Conservation (phyloP, 30 jellyfish, hydroid and myxozoan genomes). For the Aurelia aurita complex sp. Pacific region DNA sequence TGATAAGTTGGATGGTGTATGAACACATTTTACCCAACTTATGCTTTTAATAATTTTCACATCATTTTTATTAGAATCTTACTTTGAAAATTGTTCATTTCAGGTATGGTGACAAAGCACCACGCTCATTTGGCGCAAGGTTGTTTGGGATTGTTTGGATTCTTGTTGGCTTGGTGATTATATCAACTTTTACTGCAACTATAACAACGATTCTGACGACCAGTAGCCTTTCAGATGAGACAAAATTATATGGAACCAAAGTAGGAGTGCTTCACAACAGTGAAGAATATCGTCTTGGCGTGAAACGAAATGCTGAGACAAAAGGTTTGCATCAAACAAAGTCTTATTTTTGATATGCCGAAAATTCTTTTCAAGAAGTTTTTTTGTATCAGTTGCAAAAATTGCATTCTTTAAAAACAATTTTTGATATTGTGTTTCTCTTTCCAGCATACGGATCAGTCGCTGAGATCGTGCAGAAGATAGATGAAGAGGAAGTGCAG, state of each 20-base stretch:
- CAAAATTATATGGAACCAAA: slow-evolving; percentile 84
- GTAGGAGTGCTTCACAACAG: slow-evolving; percentile 97
- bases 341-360: too few relatives aligned
- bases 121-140: slow-evolving; percentile 84
- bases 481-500: slow-evolving; percentile 66
- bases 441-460: slow-evolving; percentile 82
- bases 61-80: too few relatives aligned
- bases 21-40: too few relatives aligned
- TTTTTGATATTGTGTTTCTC: background rate
- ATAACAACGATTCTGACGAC: slow-evolving; percentile 93
- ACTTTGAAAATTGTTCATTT: too few relatives aligned
- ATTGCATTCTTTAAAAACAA: too few relatives aligned
- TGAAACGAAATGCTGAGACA: slow-evolving; percentile 93
- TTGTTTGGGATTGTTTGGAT: slow-evolving; percentile 91
- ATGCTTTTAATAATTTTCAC: too few relatives aligned
- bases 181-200: slow-evolving; percentile 95
- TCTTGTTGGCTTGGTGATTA: slow-evolving; percentile 87
- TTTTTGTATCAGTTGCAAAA: too few relatives aligned
- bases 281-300: slow-evolving; percentile 94
- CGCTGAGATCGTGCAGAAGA: slow-evolving; percentile 75
- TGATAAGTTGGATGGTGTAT: too few relatives aligned
- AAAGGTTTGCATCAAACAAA: slow-evolving; percentile 36
- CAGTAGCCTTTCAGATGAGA: slow-evolving; percentile 78
- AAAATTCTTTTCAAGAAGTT: too few relatives aligned
- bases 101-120: slow-evolving; percentile 97